These are phyloP conservation scores for Gila orcuttii DNA, from an alignment of 2,113 vertebrate species.

Conservation along the genomic window DNA sequence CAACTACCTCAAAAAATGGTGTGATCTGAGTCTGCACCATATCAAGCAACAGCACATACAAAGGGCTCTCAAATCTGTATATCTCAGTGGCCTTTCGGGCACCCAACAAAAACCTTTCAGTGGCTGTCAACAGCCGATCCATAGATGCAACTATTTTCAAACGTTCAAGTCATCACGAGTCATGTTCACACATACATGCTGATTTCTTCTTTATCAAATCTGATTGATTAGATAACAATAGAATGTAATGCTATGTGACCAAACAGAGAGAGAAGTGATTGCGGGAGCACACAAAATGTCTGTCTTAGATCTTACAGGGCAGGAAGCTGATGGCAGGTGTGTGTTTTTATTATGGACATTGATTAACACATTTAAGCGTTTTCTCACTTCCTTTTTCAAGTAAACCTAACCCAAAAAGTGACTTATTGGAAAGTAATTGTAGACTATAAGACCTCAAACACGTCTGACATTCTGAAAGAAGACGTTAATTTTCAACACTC, in stretches of 20 bases:
- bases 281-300: not conserved
- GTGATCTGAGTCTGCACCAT: not conserved
- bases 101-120: conserved; percentile 12
- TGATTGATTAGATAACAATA: conserved; percentile 16
- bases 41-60: not conserved
- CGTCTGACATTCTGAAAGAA: conserved; percentile 28
- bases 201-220: not conserved
- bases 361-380: conserved; percentile 68
- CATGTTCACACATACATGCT: not conserved
- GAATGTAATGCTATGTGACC: not conserved
- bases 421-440: conserved; percentile 68
- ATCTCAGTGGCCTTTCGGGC: not conserved
- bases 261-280: not conserved
- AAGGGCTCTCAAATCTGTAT: not conserved
- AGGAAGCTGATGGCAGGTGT: conserved; percentile 55
- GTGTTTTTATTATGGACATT: conserved; percentile 75
- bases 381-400: conserved; percentile 69
- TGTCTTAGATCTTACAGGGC: not conserved
- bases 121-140: not conserved
- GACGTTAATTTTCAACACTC: conserved; percentile 71
- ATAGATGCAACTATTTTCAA: not conserved
- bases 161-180: not conserved
- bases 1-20: not conserved
- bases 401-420: conserved; percentile 57
- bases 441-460: conserved; percentile 56